These are phyloP conservation scores for Papilio polytes DNA, from an alignment of 1,140 invertebrate species.

Conservation along the genomic window DNA sequence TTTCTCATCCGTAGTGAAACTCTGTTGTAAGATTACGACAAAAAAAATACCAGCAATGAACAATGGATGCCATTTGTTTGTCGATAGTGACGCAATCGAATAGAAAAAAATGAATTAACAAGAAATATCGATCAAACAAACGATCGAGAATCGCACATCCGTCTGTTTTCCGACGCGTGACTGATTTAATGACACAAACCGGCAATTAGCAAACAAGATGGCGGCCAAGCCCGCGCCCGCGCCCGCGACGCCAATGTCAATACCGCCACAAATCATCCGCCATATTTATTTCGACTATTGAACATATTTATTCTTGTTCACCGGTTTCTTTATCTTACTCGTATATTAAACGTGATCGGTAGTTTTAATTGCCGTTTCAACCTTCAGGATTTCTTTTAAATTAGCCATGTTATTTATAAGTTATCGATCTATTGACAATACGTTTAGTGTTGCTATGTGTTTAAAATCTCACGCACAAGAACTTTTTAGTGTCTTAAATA, in stretches of 20 bases:
- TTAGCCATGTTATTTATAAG: constrained; percentile 15
- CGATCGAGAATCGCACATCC: constrained; percentile 45
- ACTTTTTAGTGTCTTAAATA: neutral
- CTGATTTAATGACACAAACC: constrained; percentile 72
- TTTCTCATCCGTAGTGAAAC: constrained; percentile 35
- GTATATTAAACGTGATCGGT: constrained; percentile 41
- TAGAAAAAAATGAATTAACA: constrained; percentile 35
- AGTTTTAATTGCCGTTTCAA: constrained; percentile 43
- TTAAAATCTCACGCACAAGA: neutral
- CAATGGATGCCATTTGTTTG: constrained; percentile 40
- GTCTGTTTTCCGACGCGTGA: constrained; percentile 55
- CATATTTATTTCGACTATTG: constrained; percentile 60
- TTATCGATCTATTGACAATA: constrained; percentile 26
- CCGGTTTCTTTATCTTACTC: constrained; percentile 38
- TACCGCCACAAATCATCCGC: constrained; percentile 71
- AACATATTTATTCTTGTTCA: constrained; percentile 45
- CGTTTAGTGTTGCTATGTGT: neutral
- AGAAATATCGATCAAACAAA: constrained; percentile 42
- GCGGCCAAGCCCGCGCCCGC: constrained; percentile 61
- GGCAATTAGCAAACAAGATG: constrained; percentile 73
- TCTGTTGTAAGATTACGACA: constrained; percentile 14
- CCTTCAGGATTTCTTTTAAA: constrained; percentile 33
- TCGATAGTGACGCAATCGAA: constrained; percentile 30
- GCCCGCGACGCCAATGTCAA: constrained; percentile 69
- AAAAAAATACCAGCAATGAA: constrained; percentile 39